phyloP scores from a whole-genome alignment of 2,797 vertebrate genomes.

The Sebastes cheni region DNA sequence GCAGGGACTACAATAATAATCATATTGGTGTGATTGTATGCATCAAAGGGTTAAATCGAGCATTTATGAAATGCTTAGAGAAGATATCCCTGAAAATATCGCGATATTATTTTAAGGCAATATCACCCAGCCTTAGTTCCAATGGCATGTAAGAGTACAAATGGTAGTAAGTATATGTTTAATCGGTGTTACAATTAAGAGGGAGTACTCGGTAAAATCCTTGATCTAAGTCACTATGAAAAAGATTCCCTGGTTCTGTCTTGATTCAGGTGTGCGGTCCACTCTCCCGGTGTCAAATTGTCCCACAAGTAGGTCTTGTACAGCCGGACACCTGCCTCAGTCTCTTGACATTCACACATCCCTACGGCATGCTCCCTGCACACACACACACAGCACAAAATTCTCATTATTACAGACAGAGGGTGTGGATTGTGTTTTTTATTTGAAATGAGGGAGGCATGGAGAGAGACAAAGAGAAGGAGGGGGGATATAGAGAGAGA shows the following conservation, averaged over 20 bases:
- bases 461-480: not conserved
- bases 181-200: no score
- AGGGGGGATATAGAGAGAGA: not conserved
- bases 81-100: no score
- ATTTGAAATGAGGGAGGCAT: slow-evolving; percentile 12
- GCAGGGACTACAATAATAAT: no score
- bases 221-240: not conserved
- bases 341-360: slow-evolving; percentile 8
- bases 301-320: not conserved
- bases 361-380: not conserved
- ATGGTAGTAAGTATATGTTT: no score
- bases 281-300: slow-evolving; percentile 12
- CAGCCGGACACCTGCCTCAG: slow-evolving; percentile 17
- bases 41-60: no score
- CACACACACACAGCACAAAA: not conserved
- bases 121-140: no score
- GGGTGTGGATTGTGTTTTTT: not conserved
- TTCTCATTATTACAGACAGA: slow-evolving; percentile 23
- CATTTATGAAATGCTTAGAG: no score
- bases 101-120: accelerated
- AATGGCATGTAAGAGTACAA: no score
- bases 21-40: no score
- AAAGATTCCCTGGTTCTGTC: not conserved
- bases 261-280: not conserved
- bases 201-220: no score